Percentiles rank a stretch among this genome's conserved stretches.
phyloP scores from a whole-genome alignment of 2,113 vertebrate species.

The Jacana jacana region DNA sequence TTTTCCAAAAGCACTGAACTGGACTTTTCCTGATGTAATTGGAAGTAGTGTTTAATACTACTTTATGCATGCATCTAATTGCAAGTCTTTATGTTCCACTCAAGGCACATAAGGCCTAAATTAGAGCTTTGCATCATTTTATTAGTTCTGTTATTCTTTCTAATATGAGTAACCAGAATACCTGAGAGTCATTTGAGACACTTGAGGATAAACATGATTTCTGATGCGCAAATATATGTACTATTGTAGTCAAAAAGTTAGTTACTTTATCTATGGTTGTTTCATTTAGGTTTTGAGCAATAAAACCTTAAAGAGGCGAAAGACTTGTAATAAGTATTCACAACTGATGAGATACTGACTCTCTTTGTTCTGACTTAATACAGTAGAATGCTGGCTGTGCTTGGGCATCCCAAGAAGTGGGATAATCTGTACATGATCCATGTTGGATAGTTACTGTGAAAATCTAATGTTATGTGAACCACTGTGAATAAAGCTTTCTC shows the following conservation, averaged over 20 bases:
- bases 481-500: background rate
- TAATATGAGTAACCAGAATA: background rate
- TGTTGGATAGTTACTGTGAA: background rate
- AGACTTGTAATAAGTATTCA: background rate
- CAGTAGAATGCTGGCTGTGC: background rate
- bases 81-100: background rate
- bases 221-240: background rate
- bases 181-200: background rate
- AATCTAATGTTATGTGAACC: background rate
- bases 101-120: background rate
- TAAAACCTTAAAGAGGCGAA: background rate
- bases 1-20: background rate
- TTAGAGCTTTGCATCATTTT: background rate
- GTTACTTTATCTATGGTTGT: background rate
- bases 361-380: background rate
- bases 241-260: background rate
- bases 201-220: background rate
- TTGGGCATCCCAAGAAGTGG: background rate
- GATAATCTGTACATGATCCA: background rate
- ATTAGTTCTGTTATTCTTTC: background rate
- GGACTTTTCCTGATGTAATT: background rate
- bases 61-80: background rate
- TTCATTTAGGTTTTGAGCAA: background rate
- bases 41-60: background rate
- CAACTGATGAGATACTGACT: background rate